Evolutionary conservation across 2,797 vertebrate species (phyloP).

Genomic region (Zenarchopterus dispar): DNA sequence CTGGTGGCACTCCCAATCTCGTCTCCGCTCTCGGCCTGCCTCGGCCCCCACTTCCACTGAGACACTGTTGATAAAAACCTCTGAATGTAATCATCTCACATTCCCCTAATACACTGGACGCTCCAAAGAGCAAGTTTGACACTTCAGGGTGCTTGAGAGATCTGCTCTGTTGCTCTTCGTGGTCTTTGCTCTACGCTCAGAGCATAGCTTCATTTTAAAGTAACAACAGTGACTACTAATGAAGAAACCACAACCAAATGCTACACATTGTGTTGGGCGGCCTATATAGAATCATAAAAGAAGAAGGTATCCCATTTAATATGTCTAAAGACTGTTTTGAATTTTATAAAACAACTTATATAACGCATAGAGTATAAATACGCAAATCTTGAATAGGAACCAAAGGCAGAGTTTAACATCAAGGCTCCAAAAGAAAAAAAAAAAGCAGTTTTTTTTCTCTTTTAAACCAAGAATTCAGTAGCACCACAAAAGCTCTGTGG

Average conservation of each 20-base stretch:
- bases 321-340: too few species aligned
- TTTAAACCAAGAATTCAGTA: slow-evolving; percentile 27
- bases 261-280: too few species aligned
- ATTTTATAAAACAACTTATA: too few species aligned
- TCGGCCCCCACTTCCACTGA: slow-evolving; percentile 49
- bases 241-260: slow-evolving; percentile 21
- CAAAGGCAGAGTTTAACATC: slow-evolving; percentile 4
- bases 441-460: neutral
- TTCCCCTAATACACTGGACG: slow-evolving; percentile 52
- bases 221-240: neutral
- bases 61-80: slow-evolving; percentile 67
- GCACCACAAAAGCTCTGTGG: slow-evolving; percentile 34
- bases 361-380: too few species aligned
- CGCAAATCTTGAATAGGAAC: neutral
- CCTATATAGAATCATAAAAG: too few species aligned
- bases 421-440: slow-evolving; percentile 10
- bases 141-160: slow-evolving; percentile 17
- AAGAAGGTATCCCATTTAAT: too few species aligned
- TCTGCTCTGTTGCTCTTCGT: slow-evolving; percentile 50
- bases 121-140: slow-evolving; percentile 17
- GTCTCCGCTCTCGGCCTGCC: slow-evolving; percentile 27
- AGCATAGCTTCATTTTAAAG: slow-evolving; percentile 44
- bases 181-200: slow-evolving; percentile 20
- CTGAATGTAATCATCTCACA: slow-evolving; percentile 65
- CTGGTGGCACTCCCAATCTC: slow-evolving; percentile 43